phyloP scores from a whole-genome alignment of 2,888 invertebrate genomes.

The Eretmocerus hayati region DNA sequence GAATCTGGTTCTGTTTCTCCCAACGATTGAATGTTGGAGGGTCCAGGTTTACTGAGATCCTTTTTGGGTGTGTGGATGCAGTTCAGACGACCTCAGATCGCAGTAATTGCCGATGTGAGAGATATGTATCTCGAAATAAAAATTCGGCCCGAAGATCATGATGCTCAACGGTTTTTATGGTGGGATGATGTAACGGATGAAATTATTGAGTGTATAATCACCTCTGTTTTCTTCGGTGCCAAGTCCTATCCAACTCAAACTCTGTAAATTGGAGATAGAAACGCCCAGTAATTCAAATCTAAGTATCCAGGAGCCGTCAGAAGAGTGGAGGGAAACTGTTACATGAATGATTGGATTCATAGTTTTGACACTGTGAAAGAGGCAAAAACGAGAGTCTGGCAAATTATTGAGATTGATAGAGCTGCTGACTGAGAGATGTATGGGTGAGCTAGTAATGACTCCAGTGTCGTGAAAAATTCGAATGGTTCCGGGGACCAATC shows the following conservation, averaged over 20 bases:
- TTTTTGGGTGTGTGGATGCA: background rate
- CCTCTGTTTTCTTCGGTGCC: background rate
- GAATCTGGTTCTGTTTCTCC: background rate
- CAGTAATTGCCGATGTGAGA: background rate
- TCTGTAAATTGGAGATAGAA: constrained; percentile 25
- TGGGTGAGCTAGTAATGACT: too few species aligned
- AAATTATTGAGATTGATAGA: constrained; percentile 12
- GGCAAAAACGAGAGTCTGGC: constrained; percentile 13
- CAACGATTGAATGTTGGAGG: background rate
- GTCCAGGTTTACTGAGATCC: background rate
- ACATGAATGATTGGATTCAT: constrained; percentile 21
- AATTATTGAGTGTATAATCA: background rate
- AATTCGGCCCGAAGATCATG: background rate
- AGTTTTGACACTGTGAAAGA: constrained; percentile 15
- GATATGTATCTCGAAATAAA: background rate
- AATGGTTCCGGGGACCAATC: constrained; percentile 3
- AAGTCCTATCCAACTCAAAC: constrained; percentile 16
- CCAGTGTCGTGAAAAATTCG: too few species aligned
- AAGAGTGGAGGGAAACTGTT: constrained; percentile 26
- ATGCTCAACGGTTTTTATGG: background rate
- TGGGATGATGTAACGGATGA: background rate
- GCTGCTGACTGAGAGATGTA: too few species aligned
- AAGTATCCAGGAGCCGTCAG: constrained; percentile 23
- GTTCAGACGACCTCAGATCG: background rate
- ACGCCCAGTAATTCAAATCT: constrained; percentile 19